Percentiles rank a stretch among this genome's conserved stretches.
phyloP scores from a whole-genome alignment of 92 coral and sea anemone species.

The Parazoanthus atlanticus region DNA sequence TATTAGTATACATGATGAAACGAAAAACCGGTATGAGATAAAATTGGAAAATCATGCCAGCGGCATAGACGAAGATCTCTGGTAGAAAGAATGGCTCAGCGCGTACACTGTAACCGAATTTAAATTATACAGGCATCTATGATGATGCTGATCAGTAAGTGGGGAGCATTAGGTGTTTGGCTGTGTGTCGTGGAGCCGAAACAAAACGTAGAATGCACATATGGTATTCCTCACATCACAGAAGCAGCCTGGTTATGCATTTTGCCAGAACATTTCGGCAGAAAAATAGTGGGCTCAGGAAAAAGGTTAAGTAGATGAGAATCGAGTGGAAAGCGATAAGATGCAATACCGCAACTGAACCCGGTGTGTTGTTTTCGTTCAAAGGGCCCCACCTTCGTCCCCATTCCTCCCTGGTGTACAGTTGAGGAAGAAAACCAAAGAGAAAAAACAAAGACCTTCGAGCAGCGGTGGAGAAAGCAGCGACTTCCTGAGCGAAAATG shows the following conservation, averaged over 20 bases:
- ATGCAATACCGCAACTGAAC: neutral
- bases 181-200: too few relatives aligned
- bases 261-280: neutral
- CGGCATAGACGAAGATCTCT: too few relatives aligned
- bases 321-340: neutral
- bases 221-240: too few relatives aligned
- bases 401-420: neutral
- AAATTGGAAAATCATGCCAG: too few relatives aligned
- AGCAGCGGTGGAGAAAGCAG: conserved; percentile 67
- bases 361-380: neutral
- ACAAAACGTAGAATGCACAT: neutral
- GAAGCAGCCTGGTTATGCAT: neutral
- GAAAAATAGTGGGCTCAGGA: neutral
- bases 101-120: too few relatives aligned
- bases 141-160: too few relatives aligned
- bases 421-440: conserved; percentile 37
- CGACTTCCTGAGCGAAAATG: conserved; percentile 67
- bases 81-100: too few relatives aligned
- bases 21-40: too few relatives aligned
- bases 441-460: conserved; percentile 61
- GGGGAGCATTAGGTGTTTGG: too few relatives aligned
- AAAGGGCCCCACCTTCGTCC: conserved; percentile 11
- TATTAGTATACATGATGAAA: too few relatives aligned
- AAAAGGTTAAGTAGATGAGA: neutral
- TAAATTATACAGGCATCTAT: too few relatives aligned